Conservation (phyloP, 2,888 invertebrate species). For the Lypha dubia region DNA sequence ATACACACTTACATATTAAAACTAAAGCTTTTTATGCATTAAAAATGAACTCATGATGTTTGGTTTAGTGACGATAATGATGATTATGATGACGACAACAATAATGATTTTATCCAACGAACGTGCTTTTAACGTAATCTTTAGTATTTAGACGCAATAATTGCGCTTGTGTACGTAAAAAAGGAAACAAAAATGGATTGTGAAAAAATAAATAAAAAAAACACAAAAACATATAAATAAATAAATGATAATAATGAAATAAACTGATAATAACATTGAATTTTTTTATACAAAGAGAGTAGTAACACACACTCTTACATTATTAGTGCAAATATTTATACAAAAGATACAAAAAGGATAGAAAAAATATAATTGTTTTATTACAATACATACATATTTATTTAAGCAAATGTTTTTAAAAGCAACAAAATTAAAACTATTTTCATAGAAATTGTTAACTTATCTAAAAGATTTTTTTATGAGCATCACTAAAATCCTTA, state of each 20-base stretch:
- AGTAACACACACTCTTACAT: slow-evolving; percentile 12
- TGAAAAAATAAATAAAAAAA: slow-evolving; percentile 10
- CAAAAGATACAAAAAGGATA: neutral
- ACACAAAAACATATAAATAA: no score
- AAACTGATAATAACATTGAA: slow-evolving; percentile 36
- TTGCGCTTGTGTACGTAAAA: slow-evolving; percentile 73
- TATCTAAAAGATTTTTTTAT: neutral
- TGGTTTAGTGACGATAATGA: slow-evolving; percentile 37
- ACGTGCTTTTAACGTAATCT: slow-evolving; percentile 77
- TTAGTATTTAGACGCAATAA: slow-evolving; percentile 76
- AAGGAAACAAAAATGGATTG: slow-evolving; percentile 25
- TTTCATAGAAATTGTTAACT: neutral
- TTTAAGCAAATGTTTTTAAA: slow-evolving; percentile 7
- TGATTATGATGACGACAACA: slow-evolving; percentile 41
- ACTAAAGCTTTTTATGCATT: slow-evolving; percentile 52
- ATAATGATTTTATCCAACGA: slow-evolving; percentile 73
- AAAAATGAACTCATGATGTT: slow-evolving; percentile 48
- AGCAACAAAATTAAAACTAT: neutral
- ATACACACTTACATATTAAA: neutral
- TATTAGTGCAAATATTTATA: slow-evolving; percentile 53
- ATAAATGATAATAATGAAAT: slow-evolving; percentile 57
- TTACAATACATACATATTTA: slow-evolving; percentile 6
- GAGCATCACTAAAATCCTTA: no score
- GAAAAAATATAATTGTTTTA: slow-evolving; percentile 26
- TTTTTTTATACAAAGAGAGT: slow-evolving; percentile 15